Conservation (phyloP, 1,140 invertebrate genomes). For the Aphaenogaster rudis region DNA sequence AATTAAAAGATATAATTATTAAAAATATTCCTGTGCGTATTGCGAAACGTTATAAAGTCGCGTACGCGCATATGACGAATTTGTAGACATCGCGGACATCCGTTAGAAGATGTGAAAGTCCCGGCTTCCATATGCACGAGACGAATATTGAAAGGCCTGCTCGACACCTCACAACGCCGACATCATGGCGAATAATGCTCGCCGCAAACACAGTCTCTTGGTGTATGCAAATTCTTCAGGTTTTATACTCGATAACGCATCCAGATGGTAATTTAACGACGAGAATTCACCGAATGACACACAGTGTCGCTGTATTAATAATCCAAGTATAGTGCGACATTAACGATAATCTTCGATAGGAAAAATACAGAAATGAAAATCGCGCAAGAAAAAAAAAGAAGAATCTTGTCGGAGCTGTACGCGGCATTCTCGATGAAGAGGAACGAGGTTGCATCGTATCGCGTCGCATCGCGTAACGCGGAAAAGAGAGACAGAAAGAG, state of each 20-base stretch:
- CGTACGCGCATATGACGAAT: neutral
- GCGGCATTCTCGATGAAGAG: constrained; percentile 48
- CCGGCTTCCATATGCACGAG: neutral
- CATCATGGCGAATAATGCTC: constrained; percentile 45
- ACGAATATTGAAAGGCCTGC: constrained; percentile 18
- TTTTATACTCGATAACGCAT: constrained; percentile 6
- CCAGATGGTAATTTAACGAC: neutral
- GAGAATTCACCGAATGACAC: neutral
- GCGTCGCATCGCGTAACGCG: constrained; percentile 31
- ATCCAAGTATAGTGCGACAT: neutral
- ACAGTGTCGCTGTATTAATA: neutral
- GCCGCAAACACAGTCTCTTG: neutral
- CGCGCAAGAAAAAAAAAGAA: neutral
- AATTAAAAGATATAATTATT: neutral
- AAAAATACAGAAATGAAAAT: constrained; percentile 37
- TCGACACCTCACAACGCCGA: neutral
- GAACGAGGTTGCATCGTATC: constrained; percentile 60
- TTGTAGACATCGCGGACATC: constrained; percentile 8
- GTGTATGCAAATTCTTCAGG: neutral
- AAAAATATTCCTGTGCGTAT: neutral
- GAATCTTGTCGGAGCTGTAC: constrained; percentile 2
- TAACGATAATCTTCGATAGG: neutral
- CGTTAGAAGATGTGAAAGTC: constrained; percentile 5
- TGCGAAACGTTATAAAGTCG: neutral
- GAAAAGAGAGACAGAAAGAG: neutral